Percentiles rank a stretch among this genome's conserved stretches.
phyloP scores from a whole-genome alignment of 2,888 invertebrate genomes.

The Meiosimyza platycephala region DNA sequence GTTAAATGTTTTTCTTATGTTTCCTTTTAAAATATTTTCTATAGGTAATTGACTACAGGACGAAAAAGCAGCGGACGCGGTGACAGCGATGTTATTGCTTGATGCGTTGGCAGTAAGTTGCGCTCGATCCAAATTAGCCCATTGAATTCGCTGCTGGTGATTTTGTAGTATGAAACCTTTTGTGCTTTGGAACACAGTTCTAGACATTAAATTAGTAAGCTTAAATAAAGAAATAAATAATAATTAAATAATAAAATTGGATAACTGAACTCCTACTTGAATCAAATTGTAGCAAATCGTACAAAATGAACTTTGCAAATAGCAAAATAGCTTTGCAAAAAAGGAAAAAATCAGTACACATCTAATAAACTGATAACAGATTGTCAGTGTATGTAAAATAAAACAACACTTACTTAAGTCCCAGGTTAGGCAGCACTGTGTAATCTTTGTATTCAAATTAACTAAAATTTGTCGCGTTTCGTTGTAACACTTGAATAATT shows the following conservation, averaged over 20 bases:
- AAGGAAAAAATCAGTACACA: too few species aligned
- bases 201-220: slow-evolving; percentile 24
- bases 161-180: background rate
- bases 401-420: too few species aligned
- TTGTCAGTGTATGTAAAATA: too few species aligned
- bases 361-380: too few species aligned
- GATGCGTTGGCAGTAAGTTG: too few species aligned
- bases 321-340: too few species aligned
- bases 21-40: background rate
- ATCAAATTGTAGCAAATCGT: too few species aligned
- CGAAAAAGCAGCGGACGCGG: background rate
- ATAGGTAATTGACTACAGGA: background rate
- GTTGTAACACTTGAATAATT: too few species aligned
- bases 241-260: background rate
- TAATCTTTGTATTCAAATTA: too few species aligned
- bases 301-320: too few species aligned
- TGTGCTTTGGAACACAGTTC: slow-evolving; percentile 4
- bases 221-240: background rate
- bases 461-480: too few species aligned
- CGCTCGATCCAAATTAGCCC: background rate
- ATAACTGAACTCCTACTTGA: slow-evolving; percentile 4
- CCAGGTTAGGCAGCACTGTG: too few species aligned
- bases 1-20: background rate
- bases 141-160: slow-evolving; percentile 1
- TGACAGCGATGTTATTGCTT: background rate